Evolutionary conservation across 2,888 invertebrate species (phyloP), one percentile per base, ranked within the genome.

Genomic region (Caenorhabditis drosophilae): DNA sequence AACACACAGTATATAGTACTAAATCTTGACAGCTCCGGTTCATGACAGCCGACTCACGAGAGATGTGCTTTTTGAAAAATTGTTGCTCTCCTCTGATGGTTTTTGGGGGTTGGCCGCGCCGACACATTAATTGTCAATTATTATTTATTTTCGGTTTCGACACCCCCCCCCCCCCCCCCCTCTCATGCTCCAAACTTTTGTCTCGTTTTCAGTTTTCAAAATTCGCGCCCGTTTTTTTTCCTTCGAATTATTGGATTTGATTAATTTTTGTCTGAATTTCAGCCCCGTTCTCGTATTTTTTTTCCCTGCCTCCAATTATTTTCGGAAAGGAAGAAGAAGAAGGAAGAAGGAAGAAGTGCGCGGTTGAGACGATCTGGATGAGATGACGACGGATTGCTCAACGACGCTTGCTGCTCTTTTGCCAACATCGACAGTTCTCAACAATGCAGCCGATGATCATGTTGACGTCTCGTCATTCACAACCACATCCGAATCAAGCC

Each of bases 401-500:
- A 50, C 61, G 51, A 51, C 61, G 9, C 56, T 62, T 45, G 51
- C 56, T n/a, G 51, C 62, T 4, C 35, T 62, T 34, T 27, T 62
- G 50, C 35, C 49, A 4, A 48, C 56, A 18, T 16, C 56, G 0
- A 16, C 62, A 52, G 57, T 4, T 15, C n/a, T 15, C 4, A 36
- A 36, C n/a, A 4, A 36, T 12, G 1, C 47, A 16, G 31, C 4
- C 22, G 51, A 48, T 18, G 56, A 60, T 41, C 25, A 50, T 25
- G 56, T 66, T 16, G 66, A 58, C 41, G 49, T 56, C 11, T 56
- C 60, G 20, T 60, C 60, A 18, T 66, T 66, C 56, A 66, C 66
- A 6, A 60, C 66, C 31, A 66, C 60, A n/a, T 66, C 66, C 44
- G 66, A 66, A 27, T 51, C 55, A 22, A 53, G 53, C 2, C 66